phyloP scores from a whole-genome alignment of 2,113 vertebrate genomes.

The Chitala chitala region DNA sequence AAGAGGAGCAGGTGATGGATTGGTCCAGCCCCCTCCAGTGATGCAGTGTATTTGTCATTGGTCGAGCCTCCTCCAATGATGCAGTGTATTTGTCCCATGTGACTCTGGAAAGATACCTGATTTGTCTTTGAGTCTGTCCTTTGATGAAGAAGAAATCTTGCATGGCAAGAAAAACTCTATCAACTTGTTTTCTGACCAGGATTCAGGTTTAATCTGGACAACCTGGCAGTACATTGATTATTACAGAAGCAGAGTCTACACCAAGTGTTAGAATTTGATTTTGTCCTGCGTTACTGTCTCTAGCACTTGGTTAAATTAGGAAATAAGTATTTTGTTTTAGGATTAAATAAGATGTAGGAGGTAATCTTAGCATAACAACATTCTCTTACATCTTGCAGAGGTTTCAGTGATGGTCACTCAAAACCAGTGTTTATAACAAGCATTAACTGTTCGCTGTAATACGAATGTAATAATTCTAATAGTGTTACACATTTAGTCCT shows the following conservation, averaged over 20 bases:
- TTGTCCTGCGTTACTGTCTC: not conserved
- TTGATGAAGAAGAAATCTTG: not conserved
- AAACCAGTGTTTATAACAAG: too few relatives aligned
- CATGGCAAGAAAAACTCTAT: not conserved
- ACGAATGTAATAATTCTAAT: too few relatives aligned
- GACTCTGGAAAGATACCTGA: not conserved
- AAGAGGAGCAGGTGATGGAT: not conserved
- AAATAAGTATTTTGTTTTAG: not conserved
- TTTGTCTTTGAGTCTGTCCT: not conserved
- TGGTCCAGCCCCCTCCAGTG: not conserved
- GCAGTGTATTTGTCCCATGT: too few relatives aligned
- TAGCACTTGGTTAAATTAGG: not conserved
- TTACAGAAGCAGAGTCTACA: not conserved
- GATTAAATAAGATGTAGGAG: too few relatives aligned
- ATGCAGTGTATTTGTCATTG: not conserved
- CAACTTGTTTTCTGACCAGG: not conserved
- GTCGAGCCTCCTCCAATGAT: too few relatives aligned
- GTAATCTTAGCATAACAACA: too few relatives aligned
- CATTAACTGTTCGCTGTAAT: too few relatives aligned
- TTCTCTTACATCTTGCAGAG: too few relatives aligned
- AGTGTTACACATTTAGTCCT: too few relatives aligned
- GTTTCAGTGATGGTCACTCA: too few relatives aligned
- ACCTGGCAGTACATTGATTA: not conserved
- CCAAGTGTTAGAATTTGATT: not conserved
- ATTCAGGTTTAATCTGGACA: not conserved